Conservation (phyloP, 2,888 invertebrate genomes). For the Euproctis similis region DNA sequence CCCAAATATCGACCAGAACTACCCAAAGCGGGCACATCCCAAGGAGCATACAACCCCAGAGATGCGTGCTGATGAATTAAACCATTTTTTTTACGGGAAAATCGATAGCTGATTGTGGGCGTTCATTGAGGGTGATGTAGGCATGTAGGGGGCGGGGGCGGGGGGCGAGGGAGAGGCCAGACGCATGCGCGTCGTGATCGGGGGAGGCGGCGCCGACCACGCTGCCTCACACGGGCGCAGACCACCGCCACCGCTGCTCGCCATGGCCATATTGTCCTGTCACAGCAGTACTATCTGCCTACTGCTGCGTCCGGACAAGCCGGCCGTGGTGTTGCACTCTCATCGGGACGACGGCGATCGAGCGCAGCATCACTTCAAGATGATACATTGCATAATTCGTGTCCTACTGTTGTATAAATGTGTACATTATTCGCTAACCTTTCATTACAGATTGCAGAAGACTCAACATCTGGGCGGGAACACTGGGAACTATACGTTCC, state of each 20-base stretch:
- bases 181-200: constrained; percentile 68
- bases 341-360: no score
- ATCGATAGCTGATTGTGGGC: constrained; percentile 66
- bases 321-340: constrained; percentile 49
- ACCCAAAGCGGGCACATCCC: constrained; percentile 5
- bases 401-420: constrained; percentile 6
- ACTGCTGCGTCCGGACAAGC: constrained; percentile 96
- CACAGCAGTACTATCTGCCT: constrained; percentile 93
- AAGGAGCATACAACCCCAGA: constrained; percentile 18
- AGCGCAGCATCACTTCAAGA: constrained; percentile 14
- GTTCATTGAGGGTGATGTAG: constrained; percentile 62
- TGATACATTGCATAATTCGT: constrained; percentile 3
- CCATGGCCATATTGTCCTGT: constrained; percentile 96
- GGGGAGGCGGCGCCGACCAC: constrained; percentile 58
- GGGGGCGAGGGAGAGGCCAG: constrained; percentile 35
- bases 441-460: constrained; percentile 19
- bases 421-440: constrained; percentile 14
- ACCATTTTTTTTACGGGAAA: constrained; percentile 44
- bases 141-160: no score
- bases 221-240: constrained; percentile 72
- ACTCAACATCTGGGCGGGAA: constrained; percentile 9
- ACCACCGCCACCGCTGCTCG: constrained; percentile 61
- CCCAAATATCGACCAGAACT: background rate
- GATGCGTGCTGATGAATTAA: constrained; percentile 30
- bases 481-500: constrained; percentile 3